Conservation (phyloP, 2,113 vertebrate species). For the Vulpes ferrilata region DNA sequence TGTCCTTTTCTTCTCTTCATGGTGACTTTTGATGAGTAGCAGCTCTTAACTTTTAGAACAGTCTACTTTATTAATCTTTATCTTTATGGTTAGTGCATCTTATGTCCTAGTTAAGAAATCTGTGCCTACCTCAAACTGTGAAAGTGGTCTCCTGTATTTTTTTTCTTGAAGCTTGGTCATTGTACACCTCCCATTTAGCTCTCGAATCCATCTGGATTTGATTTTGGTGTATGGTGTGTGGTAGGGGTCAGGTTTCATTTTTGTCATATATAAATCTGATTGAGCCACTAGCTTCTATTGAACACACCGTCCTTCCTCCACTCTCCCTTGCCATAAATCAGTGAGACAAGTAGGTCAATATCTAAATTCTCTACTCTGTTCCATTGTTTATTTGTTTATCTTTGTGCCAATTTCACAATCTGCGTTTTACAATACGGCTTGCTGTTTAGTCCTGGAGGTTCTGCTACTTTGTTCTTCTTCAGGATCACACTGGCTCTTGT, state of each 20-base stretch:
- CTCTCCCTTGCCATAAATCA: background rate
- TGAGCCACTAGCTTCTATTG: background rate
- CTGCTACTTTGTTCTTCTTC: background rate
- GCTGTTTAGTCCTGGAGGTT: background rate
- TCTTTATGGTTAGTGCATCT: slow-evolving; percentile 3
- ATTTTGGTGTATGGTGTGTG: slow-evolving; percentile 12
- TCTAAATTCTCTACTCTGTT: background rate
- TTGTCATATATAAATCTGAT: background rate
- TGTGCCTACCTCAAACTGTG: background rate
- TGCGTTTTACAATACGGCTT: background rate
- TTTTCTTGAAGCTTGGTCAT: background rate
- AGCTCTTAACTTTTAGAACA: slow-evolving; percentile 24
- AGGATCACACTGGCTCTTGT: background rate
- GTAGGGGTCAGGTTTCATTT: background rate
- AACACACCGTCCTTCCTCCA: background rate
- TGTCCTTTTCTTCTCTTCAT: background rate
- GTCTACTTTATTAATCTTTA: background rate
- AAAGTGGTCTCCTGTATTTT: background rate
- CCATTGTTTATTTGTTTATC: background rate
- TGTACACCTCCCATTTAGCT: slow-evolving; percentile 4
- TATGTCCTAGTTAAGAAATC: slow-evolving; percentile 25
- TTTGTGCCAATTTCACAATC: background rate
- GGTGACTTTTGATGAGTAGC: background rate
- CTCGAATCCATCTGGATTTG: slow-evolving; percentile 42
- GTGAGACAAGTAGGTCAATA: background rate